A percentile compares a stretch with the other conserved stretches of the same genome.
Evolutionary conservation across 2,113 vertebrate genomes (phyloP).

Genomic region (Mohoua ochrocephala): DNA sequence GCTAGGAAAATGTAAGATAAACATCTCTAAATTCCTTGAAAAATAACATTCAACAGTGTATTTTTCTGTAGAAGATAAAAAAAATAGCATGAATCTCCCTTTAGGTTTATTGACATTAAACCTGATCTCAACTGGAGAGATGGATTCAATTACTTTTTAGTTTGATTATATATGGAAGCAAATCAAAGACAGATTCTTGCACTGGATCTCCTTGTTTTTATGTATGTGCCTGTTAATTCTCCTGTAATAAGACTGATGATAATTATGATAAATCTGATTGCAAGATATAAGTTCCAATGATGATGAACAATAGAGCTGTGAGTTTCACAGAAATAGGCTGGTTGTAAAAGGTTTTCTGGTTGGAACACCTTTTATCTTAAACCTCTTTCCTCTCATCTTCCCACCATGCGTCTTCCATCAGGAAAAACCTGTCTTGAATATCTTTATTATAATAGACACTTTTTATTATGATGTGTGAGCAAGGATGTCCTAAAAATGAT

Average conservation of each 20-base stretch:
- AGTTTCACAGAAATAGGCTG: neutral
- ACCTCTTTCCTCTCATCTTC: neutral
- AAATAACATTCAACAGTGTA: neutral
- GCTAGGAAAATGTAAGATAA: neutral
- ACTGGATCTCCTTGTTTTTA: neutral
- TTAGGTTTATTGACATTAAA: neutral
- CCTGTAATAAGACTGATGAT: neutral
- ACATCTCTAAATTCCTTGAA: neutral
- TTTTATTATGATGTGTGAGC: neutral
- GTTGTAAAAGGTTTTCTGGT: neutral
- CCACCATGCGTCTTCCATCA: neutral
- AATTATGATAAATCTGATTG: neutral
- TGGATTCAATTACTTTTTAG: neutral
- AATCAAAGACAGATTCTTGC: neutral
- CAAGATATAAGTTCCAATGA: neutral
- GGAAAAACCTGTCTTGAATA: neutral
- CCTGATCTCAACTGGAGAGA: neutral
- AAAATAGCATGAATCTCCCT: neutral
- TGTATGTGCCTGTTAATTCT: neutral
- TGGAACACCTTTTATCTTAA: neutral
- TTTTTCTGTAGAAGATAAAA: neutral
- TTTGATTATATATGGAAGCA: neutral
- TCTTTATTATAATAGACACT: neutral
- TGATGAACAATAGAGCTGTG: neutral
- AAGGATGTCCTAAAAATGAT: neutral